Base-by-base conservation (phyloP, 2,888 invertebrate species). In the Tuberolachnus salignus region DNA sequence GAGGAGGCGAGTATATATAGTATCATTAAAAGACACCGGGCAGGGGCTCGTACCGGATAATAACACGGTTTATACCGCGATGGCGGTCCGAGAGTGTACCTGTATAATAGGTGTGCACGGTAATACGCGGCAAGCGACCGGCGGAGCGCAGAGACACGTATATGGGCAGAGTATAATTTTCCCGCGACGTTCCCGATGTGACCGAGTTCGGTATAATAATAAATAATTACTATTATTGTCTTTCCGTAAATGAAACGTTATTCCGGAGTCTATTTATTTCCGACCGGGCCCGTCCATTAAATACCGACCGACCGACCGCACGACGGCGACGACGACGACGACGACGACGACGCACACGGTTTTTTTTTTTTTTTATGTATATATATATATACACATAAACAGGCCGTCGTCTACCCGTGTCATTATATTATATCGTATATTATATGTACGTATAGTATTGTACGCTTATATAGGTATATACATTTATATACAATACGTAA, bases 241-340 rank as follows among this genome's bases (percentile, higher is more conserved):
- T 78, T 67, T 59, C 67, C 26, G 75, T 78, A 78, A 78, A 78
- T 67, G 67, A 67, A 78, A 67, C 67, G 66, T 59, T 67, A n/a
- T n/a, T 57, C 57, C 57, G 46, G 55, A 55, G 66, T 67, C 55
- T 49, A 59, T 78, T 67, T 67, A 59, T 67, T 78, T 78, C 67
- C 42, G 53, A 66, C 72, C 59, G 16, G n/a, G n/a, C n/a, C n/a
- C n/a, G n/a, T n/a, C 46, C 21, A 34, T 55, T 73, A 63, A 21
- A 73, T n/a, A 23, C 51, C 67, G 26, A 66, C 23, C 23, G 34
- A 8, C 26, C 46, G 44, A 64, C 46, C 9, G 26, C n/a, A 19
- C n/a, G 57, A 19, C n/a, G n/a, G 59, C 16, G 26, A 3, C 3
- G 21, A 26, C n/a, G 26, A 67, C 34, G 44, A 21, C 19, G 23